Evolutionary conservation across 2,797 vertebrate species (phyloP), one percentile per base, ranked within the genome.

Genomic region (Halcyon smyrnensis): DNA sequence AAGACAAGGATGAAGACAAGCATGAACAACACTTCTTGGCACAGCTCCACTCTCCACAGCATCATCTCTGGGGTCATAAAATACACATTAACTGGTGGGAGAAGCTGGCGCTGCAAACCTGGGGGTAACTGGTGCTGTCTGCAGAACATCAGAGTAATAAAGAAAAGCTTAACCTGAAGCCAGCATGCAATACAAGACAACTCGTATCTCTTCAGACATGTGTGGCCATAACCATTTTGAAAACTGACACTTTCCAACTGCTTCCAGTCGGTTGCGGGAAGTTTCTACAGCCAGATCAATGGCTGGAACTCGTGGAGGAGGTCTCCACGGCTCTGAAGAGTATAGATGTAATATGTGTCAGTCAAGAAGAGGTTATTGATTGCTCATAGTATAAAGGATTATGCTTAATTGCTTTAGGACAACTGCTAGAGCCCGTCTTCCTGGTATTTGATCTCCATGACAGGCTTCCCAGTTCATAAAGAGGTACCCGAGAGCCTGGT

Each of bases 61-160:
- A 89, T 81, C 71, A 65, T 85, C 83, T 91, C 84, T 2, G 6
- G 50, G 68, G 79, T 96, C 91, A 93, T 93, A 96, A 96, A 96
- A 95, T 71, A 94, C 82, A 2, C 75, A 91, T 69, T 93, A 94
- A 87, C 75, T 83, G 60, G 53, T 83, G 79, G 28, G 48, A 94
- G 81, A 95, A 89, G 64, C 60, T 89, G 62, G 80, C 2, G 15
- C 57, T 78, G 79, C 57, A 89, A 89, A 93, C 84, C 84, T 87
- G 57, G 76, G 84, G 93, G 71, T 75, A 93, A 80, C 82, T 1
- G 0, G 68, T 0, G 0, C 54, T 57, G 41, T 39, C 89, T 87
- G 64, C 73, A 80, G 78, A 96, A 94, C 50, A 83, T 89, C 75
- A 83, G 48, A 80, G 48, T 1, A 19, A 89, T 87, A 92, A 92